phyloP scores from a whole-genome alignment of 2,113 vertebrate genomes.

The Chunga burmeisteri region DNA sequence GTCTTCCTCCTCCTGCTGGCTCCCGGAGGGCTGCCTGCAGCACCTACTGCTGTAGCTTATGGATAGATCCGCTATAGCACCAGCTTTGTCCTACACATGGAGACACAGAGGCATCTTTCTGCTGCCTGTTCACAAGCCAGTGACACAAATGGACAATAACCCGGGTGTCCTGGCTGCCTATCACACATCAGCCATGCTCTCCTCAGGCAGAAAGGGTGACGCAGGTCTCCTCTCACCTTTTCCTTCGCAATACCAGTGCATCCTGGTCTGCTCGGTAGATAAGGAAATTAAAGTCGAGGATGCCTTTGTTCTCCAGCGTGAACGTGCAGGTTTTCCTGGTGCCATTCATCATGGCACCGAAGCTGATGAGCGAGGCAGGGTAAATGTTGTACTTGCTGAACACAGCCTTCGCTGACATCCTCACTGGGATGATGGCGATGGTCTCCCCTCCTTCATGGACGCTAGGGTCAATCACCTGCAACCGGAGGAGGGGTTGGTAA shows the following conservation, averaged over 20 bases:
- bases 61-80: background rate
- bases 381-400: slow-evolving; percentile 83
- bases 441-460: slow-evolving; percentile 66
- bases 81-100: background rate
- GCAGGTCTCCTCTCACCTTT: slow-evolving; percentile 65
- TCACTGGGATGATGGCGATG: slow-evolving; percentile 77
- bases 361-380: slow-evolving; percentile 78
- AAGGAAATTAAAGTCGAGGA: slow-evolving; percentile 73
- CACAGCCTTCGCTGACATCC: slow-evolving; percentile 73
- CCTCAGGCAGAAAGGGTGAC: background rate
- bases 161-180: background rate
- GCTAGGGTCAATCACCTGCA: slow-evolving; percentile 85
- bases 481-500: background rate
- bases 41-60: background rate
- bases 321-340: slow-evolving; percentile 74
- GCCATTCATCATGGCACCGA: slow-evolving; percentile 78
- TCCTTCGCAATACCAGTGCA: background rate
- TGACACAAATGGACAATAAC: accelerated
- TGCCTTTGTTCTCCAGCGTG: slow-evolving; percentile 83
- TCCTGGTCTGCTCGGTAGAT: slow-evolving; percentile 66
- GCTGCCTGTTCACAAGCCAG: background rate
- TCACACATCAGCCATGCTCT: background rate
- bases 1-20: background rate
- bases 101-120: background rate
- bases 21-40: background rate